Percentiles rank a stretch among this genome's conserved stretches.
phyloP scores from a whole-genome alignment of 2,888 invertebrate genomes.

The Nomada fabriciana region DNA sequence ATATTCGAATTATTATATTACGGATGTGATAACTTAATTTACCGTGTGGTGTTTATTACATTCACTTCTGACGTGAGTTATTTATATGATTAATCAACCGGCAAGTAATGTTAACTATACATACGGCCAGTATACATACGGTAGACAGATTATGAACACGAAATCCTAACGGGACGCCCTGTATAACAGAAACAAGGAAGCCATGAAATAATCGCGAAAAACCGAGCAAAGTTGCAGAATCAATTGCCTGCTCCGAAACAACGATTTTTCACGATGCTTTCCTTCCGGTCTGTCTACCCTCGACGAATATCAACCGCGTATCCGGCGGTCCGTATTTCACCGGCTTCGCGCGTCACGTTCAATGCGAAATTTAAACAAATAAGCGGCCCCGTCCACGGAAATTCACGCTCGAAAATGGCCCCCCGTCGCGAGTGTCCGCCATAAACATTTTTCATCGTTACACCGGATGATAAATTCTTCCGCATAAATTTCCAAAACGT shows the following conservation, averaged over 20 bases:
- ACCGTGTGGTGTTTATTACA: too few species aligned
- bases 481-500: neutral
- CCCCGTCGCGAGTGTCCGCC: neutral
- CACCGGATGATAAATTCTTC: slow-evolving; percentile 19
- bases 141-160: too few species aligned
- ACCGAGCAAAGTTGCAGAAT: neutral
- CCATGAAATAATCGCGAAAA: neutral
- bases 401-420: slow-evolving; percentile 27
- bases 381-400: neutral
- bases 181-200: too few species aligned
- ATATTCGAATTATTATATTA: too few species aligned
- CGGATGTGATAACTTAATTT: too few species aligned
- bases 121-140: too few species aligned
- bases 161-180: too few species aligned
- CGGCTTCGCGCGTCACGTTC: neutral
- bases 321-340: slow-evolving; percentile 3
- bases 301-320: slow-evolving; percentile 3
- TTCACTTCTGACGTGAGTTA: too few species aligned
- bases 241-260: neutral
- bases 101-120: too few species aligned
- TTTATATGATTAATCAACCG: too few species aligned
- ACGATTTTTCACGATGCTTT: neutral
- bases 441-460: slow-evolving; percentile 22
- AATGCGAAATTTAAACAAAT: slow-evolving; percentile 37
- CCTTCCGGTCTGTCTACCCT: neutral